These are phyloP conservation scores for Pelagia noctiluca DNA, from an alignment of 30 jellyfish, hydroid and myxozoan species.

Conservation along the genomic window DNA sequence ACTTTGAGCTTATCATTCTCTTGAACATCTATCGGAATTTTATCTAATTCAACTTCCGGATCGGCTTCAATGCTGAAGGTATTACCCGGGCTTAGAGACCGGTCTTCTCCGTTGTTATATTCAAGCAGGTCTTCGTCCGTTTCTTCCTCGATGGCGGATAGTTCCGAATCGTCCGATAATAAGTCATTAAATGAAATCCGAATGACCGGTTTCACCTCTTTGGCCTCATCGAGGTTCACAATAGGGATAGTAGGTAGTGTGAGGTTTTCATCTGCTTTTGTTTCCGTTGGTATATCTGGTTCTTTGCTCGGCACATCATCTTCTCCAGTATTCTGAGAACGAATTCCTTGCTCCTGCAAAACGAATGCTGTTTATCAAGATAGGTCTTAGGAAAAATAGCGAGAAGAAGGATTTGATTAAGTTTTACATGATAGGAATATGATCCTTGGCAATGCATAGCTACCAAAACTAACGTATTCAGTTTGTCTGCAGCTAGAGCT, in stretches of 20 bases:
- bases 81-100: slow-evolving; percentile 12
- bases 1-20: background rate
- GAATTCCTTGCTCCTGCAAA: too few relatives aligned
- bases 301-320: slow-evolving; percentile 2
- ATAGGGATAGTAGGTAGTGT: slow-evolving; percentile 55
- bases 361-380: too few relatives aligned
- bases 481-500: too few relatives aligned
- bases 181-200: slow-evolving; percentile 29
- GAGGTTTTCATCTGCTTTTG: slow-evolving; percentile 29
- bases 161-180: slow-evolving; percentile 77
- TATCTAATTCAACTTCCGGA: too few relatives aligned
- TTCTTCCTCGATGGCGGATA: slow-evolving; percentile 93
- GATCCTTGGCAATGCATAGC: too few relatives aligned
- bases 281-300: background rate
- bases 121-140: slow-evolving; percentile 64
- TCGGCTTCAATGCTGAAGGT: slow-evolving; percentile 5
- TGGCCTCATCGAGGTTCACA: slow-evolving; percentile 48
- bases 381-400: too few relatives aligned
- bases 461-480: too few relatives aligned
- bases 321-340: too few relatives aligned
- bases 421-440: too few relatives aligned
- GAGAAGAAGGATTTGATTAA: too few relatives aligned
- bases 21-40: background rate
- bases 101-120: slow-evolving; percentile 47
- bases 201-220: slow-evolving; percentile 26